Evolutionary conservation across 2,888 invertebrate species (phyloP).

Genomic region (Perizoma flavofasciatum): DNA sequence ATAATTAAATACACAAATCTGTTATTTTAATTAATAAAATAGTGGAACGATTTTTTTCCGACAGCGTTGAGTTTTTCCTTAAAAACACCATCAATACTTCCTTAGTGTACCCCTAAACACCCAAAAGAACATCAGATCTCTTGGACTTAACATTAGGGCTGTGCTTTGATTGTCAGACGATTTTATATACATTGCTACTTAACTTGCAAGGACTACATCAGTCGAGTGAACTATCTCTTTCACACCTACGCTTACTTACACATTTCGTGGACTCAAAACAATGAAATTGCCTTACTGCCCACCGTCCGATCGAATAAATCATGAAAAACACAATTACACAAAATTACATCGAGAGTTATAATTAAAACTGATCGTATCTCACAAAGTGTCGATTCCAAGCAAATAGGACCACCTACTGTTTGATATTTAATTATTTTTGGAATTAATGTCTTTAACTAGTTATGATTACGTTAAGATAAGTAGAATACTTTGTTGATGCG

Average conservation of each 20-base stretch:
- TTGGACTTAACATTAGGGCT: too few relatives aligned
- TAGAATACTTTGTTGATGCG: too few relatives aligned
- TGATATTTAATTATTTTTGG: slow-evolving; percentile 21
- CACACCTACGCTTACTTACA: slow-evolving; percentile 16
- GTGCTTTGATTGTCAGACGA: too few relatives aligned
- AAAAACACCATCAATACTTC: too few relatives aligned
- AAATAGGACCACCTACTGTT: slow-evolving; percentile 72
- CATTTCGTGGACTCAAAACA: slow-evolving; percentile 63
- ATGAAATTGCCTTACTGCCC: slow-evolving; percentile 71
- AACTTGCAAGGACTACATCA: too few relatives aligned
- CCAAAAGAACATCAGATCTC: too few relatives aligned
- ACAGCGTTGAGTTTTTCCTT: too few relatives aligned
- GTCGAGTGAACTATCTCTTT: slow-evolving; percentile 18
- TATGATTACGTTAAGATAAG: neutral
- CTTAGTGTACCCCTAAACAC: too few relatives aligned
- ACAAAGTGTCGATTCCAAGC: slow-evolving; percentile 70
- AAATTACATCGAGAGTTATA: slow-evolving; percentile 65
- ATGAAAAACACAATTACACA: slow-evolving; percentile 73
- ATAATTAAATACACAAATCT: too few relatives aligned
- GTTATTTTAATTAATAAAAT: too few relatives aligned
- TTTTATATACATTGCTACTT: too few relatives aligned
- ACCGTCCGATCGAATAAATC: slow-evolving; percentile 67
- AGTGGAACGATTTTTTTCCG: too few relatives aligned
- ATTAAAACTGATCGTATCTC: slow-evolving; percentile 72
- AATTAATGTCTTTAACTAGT: slow-evolving; percentile 22